Base-by-base conservation (phyloP, 2,888 invertebrate genomes). In the Rhopalosiphum nymphaeae region DNA sequence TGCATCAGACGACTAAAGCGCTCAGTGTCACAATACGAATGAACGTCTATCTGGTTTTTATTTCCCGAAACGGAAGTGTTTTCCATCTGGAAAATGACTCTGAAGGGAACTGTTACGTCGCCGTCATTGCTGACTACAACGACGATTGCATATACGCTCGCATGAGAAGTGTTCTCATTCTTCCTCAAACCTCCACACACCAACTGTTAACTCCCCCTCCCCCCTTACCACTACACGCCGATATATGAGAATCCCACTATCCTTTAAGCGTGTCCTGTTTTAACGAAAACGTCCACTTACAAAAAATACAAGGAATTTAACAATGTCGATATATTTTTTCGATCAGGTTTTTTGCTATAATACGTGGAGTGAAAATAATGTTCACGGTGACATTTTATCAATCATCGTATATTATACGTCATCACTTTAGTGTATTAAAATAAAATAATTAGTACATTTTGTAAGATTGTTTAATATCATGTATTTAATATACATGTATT, bases 41-140 rank as follows among this genome's bases (percentile, higher is more conserved):
- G 91, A 67, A 86, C 49, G 90, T 84, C 78, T 84, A 29, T 86
- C 93, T 49, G 90, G 93, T 90, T 94, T 94, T 94, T 91, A 94
- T 94, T 91, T 89, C 57, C 89, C 86, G 89, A 90, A 90, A 89
- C 89, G 90, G 89, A 86, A 94, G 89, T 94, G 94, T 91, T 94
- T 86, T 90, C 90, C 90, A 57, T 86, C 94, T 85, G 89, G 84
- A 90, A 94, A 94, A 94, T 49, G 94, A 85, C 89, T 86, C 94
- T 90, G 94, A 25, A 85, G 94, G 94, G 94, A 94, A 91, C 90
- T 57, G 90, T 91, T 94, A 86, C 29, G 44, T n/a, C 16, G 57
- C 49, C 44, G 42, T 21, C 89, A n/a, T 13, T 36, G 91, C 85
- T 29, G 86, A 46, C 78, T 78, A 78, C 78, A 78, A 91, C 85